Evolutionary conservation across 2,113 vertebrate species (phyloP), one percentile per base, ranked within the genome.

Genomic region (Equus przewalskii): DNA sequence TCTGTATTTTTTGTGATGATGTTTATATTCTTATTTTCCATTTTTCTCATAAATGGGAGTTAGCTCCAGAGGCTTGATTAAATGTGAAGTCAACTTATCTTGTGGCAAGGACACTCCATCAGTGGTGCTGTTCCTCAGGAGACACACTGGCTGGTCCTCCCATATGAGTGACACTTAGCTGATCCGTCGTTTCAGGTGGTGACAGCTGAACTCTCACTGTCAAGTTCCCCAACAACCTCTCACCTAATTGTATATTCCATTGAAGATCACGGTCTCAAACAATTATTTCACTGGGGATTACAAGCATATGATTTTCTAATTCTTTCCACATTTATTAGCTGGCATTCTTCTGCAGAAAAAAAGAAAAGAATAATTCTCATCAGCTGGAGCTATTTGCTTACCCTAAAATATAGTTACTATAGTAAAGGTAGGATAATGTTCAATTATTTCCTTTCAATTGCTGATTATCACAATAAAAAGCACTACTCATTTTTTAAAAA

Each of bases 1-100:
- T 24, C 15, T 83, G 14, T 46, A 83, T 0, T 3, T 79, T 54
- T 65, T 72, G 19, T 51, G 65, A 60, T 70, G 11, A 54, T 79
- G 92, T 84, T 84, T 60, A 46, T 67, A n/a, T 86, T 81, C 81
- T 69, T 46, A 91, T 70, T 91, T 51, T 76, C n/a, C 7, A 76
- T 15, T 80, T 90, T 62, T 91, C 46, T 49, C 62, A 13, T 70
- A 73, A 91, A 73, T 4, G 58, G 22, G 75, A 83, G 33, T 10
- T 51, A 65, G 33, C 6, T 70, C 58, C 75, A 7, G 58, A 80
- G 30, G 21, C 36, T 86, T 82, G 30, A 16, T 33, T 65, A 70
- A 21, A 44, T n/a, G 24, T 4, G 21, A 5, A 26, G 33, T 70
- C 15, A 56, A 41, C 41, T 28, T 51, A 26, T 73, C 58, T 78